Evolutionary conservation across 2,888 invertebrate genomes (phyloP).

Genomic region (Resseliella maxima): DNA sequence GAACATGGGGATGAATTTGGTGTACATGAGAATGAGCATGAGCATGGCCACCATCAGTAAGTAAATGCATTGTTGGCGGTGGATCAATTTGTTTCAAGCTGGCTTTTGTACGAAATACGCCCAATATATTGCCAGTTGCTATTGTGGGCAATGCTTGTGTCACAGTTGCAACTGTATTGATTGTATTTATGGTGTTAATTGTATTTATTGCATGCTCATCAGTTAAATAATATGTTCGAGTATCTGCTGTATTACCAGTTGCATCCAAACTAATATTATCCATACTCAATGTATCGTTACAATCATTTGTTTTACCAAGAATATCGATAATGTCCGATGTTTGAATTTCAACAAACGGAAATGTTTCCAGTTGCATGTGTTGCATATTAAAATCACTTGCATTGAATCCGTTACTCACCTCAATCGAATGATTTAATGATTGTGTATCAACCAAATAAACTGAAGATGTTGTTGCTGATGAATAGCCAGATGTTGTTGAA

Average conservation of each 20-base stretch:
- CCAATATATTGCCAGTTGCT: constrained; percentile 14
- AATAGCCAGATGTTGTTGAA: constrained; percentile 47
- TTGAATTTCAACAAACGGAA: constrained; percentile 34
- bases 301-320: constrained; percentile 18
- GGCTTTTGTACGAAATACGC: constrained; percentile 31
- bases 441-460: constrained; percentile 30
- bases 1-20: neutral
- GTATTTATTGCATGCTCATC: constrained; percentile 19
- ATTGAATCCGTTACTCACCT: neutral
- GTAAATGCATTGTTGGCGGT: neutral
- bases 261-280: constrained; percentile 15
- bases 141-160: constrained; percentile 4
- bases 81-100: constrained; percentile 20
- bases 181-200: constrained; percentile 8
- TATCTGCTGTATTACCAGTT: neutral
- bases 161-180: constrained; percentile 13
- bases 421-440: constrained; percentile 10
- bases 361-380: neutral
- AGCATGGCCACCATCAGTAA: neutral
- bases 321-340: constrained; percentile 18
- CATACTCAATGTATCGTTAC: neutral
- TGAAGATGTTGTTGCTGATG: constrained; percentile 5
- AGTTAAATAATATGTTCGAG: constrained; percentile 20
- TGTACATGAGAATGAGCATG: neutral
- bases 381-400: constrained; percentile 3